Base-by-base conservation (phyloP, 1,140 invertebrate genomes). In the Drosophila baimaii region DNA sequence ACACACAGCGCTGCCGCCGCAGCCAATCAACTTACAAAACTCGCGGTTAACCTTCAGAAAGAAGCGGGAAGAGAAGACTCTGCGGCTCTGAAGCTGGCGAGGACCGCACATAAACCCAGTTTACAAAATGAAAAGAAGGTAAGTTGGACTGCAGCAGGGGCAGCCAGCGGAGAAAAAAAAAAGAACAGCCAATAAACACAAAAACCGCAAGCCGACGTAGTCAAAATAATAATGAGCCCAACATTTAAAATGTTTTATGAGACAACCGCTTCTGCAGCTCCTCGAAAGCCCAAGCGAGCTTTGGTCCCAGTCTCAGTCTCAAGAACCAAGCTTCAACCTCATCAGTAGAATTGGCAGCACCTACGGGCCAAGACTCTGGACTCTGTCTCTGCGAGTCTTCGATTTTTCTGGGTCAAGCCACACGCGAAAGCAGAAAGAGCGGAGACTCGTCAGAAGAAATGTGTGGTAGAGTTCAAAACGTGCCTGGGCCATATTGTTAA, bases 221-320 rank as follows among this genome's bases (percentile, higher is more conserved):
- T 79, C 84, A 83, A 86, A 88, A 88, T 88, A 83, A 84, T 88
- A 88, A 88, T 89, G 77, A 88, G 83, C 44, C 31, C 80, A 79
- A 89, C 80, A 84, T 84, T 89, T 84, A 84, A 83, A 89, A 84
- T 77, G 68, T 44, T 83, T 88, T 83, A 86, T 86, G 83, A 70
- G 80, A 61, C 65, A 69, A 59, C 10, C 68, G 55, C 65, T 74
- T 77, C 64, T 43, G 74, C 57, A 81, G 49, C 62, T 56, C 61
- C 37, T 43, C 21, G 43, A 39, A 75, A 33, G 59, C 43, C 21
- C 29, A 29, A 55, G 47, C 64, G 35, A 55, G 47, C 64, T 59
- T 68, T 37, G 23, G 58, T 21, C 7, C 6, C 29, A 52, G 47
- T 17, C 47, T 9, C n/a, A 33, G 17, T 15, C 13, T 12, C 17